phyloP scores from a whole-genome alignment of 2,797 vertebrate genomes.

The Oreochromis mossambicus region DNA sequence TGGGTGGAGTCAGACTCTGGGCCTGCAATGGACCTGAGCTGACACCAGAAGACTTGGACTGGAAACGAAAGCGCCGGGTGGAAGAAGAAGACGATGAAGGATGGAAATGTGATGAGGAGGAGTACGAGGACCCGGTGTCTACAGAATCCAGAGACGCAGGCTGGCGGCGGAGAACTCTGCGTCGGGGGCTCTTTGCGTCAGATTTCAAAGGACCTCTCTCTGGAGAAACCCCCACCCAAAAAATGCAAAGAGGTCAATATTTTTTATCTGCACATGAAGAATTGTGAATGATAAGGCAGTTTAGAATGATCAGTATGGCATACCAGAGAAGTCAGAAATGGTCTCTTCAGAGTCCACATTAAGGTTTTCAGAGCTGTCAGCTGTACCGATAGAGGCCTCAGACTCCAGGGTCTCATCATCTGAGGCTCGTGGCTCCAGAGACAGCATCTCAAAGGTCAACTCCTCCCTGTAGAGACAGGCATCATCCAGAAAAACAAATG shows the following conservation, averaged over 20 bases:
- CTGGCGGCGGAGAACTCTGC: slow-evolving; percentile 74
- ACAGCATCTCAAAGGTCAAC: slow-evolving; percentile 92
- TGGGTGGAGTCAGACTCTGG: background rate
- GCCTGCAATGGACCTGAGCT: slow-evolving; percentile 29
- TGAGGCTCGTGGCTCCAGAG: slow-evolving; percentile 91
- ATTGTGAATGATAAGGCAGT: background rate
- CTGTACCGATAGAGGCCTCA: slow-evolving; percentile 94
- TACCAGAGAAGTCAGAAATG: slow-evolving; percentile 85
- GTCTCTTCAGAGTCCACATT: slow-evolving; percentile 90
- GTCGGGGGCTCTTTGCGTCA: slow-evolving; percentile 75
- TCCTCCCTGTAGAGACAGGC: slow-evolving; percentile 82
- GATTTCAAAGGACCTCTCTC: slow-evolving; percentile 80
- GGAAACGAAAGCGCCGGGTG: slow-evolving; percentile 84
- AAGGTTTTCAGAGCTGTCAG: slow-evolving; percentile 94
- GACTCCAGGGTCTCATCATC: slow-evolving; percentile 98
- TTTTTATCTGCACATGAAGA: background rate
- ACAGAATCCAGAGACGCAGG: slow-evolving; percentile 76
- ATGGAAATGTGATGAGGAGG: slow-evolving; percentile 82
- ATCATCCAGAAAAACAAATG: background rate
- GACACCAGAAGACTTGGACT: slow-evolving; percentile 81
- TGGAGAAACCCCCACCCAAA: slow-evolving; percentile 41
- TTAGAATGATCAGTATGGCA: background rate
- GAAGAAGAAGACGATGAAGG: slow-evolving; percentile 71
- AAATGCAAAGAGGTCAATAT: background rate
- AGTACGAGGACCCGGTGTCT: slow-evolving; percentile 79